Evolutionary conservation across 1,140 invertebrate species (phyloP).

Genomic region (Orchestia grillus): DNA sequence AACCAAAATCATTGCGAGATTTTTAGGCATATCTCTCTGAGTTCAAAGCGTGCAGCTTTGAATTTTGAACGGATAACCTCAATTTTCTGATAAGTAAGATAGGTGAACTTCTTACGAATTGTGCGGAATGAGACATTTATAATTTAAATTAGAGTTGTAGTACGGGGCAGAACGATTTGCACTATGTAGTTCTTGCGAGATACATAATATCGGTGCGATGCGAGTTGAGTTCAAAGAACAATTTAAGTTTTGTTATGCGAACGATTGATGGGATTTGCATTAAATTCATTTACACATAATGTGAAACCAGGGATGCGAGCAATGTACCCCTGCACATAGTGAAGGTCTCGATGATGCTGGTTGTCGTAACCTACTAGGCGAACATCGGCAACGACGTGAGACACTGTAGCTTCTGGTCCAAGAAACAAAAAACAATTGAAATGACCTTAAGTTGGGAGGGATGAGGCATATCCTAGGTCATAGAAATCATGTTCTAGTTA

Average conservation of each 20-base stretch:
- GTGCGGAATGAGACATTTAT: too few relatives aligned
- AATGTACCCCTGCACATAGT: background rate
- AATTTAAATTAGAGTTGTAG: too few relatives aligned
- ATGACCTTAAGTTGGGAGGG: background rate
- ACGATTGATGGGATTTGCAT: background rate
- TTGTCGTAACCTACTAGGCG: background rate
- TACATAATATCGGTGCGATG: too few relatives aligned
- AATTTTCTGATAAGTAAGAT: too few relatives aligned
- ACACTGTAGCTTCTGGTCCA: background rate
- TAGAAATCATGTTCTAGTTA: background rate
- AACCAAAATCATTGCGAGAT: too few relatives aligned
- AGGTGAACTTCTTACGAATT: too few relatives aligned
- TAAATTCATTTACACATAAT: background rate
- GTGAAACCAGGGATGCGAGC: background rate
- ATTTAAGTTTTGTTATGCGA: background rate
- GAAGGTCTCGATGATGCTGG: background rate
- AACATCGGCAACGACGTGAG: background rate
- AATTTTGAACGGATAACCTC: too few relatives aligned
- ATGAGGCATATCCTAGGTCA: background rate
- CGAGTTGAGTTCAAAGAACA: too few relatives aligned
- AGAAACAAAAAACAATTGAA: background rate
- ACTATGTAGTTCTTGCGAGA: too few relatives aligned
- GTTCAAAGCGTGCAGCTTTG: too few relatives aligned
- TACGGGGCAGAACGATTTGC: too few relatives aligned
- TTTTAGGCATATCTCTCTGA: too few relatives aligned